Evolutionary conservation across 2,113 vertebrate species (phyloP), one percentile per base, ranked within the genome.

Genomic region (Pampusana beccarii): DNA sequence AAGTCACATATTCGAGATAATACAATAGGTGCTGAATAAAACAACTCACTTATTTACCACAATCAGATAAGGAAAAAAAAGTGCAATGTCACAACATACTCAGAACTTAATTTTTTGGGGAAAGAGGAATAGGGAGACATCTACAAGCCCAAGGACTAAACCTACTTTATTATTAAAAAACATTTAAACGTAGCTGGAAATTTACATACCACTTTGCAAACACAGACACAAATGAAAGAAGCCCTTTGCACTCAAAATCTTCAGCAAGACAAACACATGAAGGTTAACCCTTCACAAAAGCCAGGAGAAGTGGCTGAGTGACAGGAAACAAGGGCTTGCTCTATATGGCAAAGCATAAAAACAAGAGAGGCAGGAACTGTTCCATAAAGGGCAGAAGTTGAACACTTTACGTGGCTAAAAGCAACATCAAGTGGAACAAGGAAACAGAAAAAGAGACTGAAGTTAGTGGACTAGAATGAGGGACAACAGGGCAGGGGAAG

Each of bases 11-110:
- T 48, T 82, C 77, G 77, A 92, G 61, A 86, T 79, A 80, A 88
- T 70, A 81, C 42, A 94, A 70, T 5, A 92, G 54, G 87, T 93
- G 40, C 50, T 94, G 91, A 95, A 94, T 94, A 94, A 94, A 96
- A 88, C 80, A 94, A 92, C 54, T 88, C 9, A 0, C 69, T 95
- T 95, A 86, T 82, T 94, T 94, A 78, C 65, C 53, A 90, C 79
- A n/a, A 81, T 79, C 70, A 95, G 75, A 91, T 92, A 89, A 86
- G 25, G 9, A 26, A 28, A 21, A 42, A 57, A 44, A 16, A 72
- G 40, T 0, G 8, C 65, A 62, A 33, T 33, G 44, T 44, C 13
- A 2, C 46, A 86, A 78, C 19, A 82, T 36, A 85, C 89, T 40
- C 24, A 74, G 40, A 88, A 86, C 26, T 73, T 87, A 42, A 25